Evolutionary conservation across 64 coral and sea anemone species (phyloP).

Genomic region (Actinia tenebrosa): DNA sequence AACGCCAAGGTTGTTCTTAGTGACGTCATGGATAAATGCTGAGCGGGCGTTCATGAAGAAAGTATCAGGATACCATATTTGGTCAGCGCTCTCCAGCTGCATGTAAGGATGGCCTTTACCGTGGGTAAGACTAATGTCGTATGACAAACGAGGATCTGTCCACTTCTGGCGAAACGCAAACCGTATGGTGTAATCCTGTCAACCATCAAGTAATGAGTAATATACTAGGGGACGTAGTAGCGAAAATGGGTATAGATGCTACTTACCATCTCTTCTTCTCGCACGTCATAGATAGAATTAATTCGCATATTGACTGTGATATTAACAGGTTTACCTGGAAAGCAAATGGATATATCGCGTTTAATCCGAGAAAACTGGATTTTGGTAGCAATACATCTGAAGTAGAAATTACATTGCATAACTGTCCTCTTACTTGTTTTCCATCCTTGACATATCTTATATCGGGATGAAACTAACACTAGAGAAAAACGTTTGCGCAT

Average conservation of each 20-base stretch:
- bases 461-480: too few species aligned
- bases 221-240: too few species aligned
- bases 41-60: slow-evolving; percentile 30
- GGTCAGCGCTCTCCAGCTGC: slow-evolving; percentile 30
- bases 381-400: too few species aligned
- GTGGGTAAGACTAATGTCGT: neutral
- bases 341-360: neutral
- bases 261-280: slow-evolving; percentile 27
- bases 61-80: slow-evolving; percentile 29
- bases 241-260: neutral
- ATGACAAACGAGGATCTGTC: slow-evolving; percentile 9
- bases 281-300: slow-evolving; percentile 22
- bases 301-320: slow-evolving; percentile 34
- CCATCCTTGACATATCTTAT: too few species aligned
- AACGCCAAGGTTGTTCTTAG: slow-evolving; percentile 17
- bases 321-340: slow-evolving; percentile 16
- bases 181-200: slow-evolving; percentile 21
- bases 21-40: slow-evolving; percentile 27
- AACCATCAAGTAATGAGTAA: neutral
- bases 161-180: slow-evolving; percentile 33
- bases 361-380: too few species aligned
- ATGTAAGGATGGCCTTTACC: slow-evolving; percentile 18
- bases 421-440: too few species aligned
- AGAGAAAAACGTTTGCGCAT: too few species aligned
- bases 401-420: too few species aligned